phyloP scores from a whole-genome alignment of 2,113 vertebrate species.

The Notiomystis cincta region DNA sequence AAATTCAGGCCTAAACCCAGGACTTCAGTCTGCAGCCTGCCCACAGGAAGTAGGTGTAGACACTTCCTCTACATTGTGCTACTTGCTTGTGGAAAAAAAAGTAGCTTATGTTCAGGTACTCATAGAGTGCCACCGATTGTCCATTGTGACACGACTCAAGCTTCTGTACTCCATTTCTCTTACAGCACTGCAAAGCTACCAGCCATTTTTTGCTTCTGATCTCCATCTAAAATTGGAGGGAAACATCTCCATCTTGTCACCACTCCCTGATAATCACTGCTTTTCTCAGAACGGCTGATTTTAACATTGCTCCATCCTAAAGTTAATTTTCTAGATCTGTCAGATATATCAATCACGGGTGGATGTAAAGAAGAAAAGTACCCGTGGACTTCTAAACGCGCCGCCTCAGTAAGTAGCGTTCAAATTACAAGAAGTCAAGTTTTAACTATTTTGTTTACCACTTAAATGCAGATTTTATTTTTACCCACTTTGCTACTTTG shows the following conservation, averaged over 20 bases:
- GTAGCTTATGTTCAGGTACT: not conserved
- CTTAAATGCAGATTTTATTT: slow-evolving; percentile 62
- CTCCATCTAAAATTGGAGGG: not conserved
- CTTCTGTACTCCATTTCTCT: not conserved
- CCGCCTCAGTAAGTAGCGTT: not conserved
- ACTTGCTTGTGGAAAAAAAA: not conserved
- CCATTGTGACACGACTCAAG: not conserved
- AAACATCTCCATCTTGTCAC: not conserved
- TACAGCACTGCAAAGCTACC: not conserved
- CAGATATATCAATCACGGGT: not conserved
- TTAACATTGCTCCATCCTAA: not conserved
- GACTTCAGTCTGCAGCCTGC: not conserved
- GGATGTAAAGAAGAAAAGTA: not conserved
- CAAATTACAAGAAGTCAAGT: not conserved
- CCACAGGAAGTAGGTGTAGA: not conserved
- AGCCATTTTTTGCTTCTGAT: not conserved
- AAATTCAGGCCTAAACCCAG: not conserved
- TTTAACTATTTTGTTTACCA: slow-evolving; percentile 58
- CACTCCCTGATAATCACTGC: not conserved
- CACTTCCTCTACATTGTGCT: not conserved
- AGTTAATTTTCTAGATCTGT: not conserved
- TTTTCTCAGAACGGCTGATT: not conserved
- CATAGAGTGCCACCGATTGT: not conserved
- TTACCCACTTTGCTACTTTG: slow-evolving; percentile 27
- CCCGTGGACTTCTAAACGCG: not conserved